A percentile compares a stretch with the other conserved stretches of the same genome.
These are phyloP conservation scores for Mythimna loreyi DNA, from an alignment of 2,888 invertebrate genomes.

Conservation along the genomic window DNA sequence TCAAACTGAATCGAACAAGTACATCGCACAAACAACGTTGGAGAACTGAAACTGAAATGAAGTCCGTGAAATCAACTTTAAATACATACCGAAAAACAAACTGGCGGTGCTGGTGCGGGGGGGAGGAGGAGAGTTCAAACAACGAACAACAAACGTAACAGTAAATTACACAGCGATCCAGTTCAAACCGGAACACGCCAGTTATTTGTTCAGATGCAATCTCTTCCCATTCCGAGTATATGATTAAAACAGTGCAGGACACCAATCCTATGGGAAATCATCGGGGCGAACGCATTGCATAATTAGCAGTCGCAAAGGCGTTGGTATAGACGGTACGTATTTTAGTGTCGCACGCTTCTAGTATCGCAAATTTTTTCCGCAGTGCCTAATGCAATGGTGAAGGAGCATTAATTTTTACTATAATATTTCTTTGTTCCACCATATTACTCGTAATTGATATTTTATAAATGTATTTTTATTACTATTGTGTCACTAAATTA, in stretches of 20 bases:
- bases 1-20: slow-evolving; percentile 55
- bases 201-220: slow-evolving; percentile 89
- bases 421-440: too few species aligned
- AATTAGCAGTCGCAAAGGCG: slow-evolving; percentile 87
- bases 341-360: slow-evolving; percentile 62
- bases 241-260: slow-evolving; percentile 89
- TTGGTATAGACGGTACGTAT: slow-evolving; percentile 70
- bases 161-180: slow-evolving; percentile 85
- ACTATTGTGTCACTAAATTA: too few species aligned
- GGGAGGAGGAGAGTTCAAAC: slow-evolving; percentile 68
- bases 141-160: slow-evolving; percentile 79
- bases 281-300: slow-evolving; percentile 86
- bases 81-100: slow-evolving; percentile 80
- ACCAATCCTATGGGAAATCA: slow-evolving; percentile 89
- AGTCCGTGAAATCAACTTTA: slow-evolving; percentile 70
- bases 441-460: too few species aligned
- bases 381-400: not conserved
- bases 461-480: too few species aligned
- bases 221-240: slow-evolving; percentile 84
- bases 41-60: slow-evolving; percentile 64
- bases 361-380: not conserved
- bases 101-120: slow-evolving; percentile 56
- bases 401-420: not conserved
- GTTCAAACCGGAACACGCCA: slow-evolving; percentile 73
- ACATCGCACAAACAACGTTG: slow-evolving; percentile 61